Evolutionary conservation across 2,113 vertebrate genomes (phyloP).

Genomic region (Coptodon rendalli): DNA sequence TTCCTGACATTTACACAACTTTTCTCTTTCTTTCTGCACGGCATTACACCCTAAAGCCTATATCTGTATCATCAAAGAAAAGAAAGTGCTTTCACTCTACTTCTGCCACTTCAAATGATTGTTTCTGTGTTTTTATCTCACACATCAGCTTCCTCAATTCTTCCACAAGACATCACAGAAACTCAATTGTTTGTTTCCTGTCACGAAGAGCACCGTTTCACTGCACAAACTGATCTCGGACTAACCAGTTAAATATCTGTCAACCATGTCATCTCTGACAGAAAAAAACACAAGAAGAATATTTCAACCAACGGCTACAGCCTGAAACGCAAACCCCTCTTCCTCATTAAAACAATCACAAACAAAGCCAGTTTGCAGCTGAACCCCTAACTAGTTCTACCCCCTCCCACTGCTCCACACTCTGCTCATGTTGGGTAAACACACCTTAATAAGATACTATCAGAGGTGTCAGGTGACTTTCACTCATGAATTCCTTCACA

Average conservation of each 20-base stretch:
- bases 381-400: background rate
- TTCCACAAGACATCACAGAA: background rate
- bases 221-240: background rate
- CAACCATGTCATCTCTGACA: background rate
- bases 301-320: background rate
- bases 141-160: background rate
- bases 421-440: constrained; percentile 43
- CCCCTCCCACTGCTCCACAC: background rate
- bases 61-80: background rate
- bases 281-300: background rate
- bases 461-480: constrained; percentile 42
- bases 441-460: constrained; percentile 29
- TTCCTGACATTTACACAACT: background rate
- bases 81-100: background rate
- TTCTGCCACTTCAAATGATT: background rate
- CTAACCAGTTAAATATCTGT: background rate
- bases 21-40: background rate
- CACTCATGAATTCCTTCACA: constrained; percentile 15
- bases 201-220: background rate
- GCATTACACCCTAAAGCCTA: background rate
- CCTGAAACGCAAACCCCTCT: constrained; percentile 8
- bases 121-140: background rate
- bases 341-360: constrained; percentile 6
- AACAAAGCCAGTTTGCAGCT: background rate
- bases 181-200: background rate